Conservation (phyloP, 2,888 invertebrate species). For the Epirrita christyi region DNA sequence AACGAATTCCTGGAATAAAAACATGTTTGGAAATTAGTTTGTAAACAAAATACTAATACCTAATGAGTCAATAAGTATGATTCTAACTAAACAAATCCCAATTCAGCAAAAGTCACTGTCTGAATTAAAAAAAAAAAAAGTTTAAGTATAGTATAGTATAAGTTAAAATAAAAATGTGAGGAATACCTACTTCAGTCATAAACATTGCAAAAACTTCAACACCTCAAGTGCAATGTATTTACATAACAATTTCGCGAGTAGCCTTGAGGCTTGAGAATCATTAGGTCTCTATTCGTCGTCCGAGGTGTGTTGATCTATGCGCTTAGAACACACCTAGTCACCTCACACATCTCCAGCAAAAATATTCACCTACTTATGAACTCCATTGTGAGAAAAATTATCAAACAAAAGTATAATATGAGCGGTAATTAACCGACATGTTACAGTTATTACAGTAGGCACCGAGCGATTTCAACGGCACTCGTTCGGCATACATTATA, state of each 20-base stretch:
- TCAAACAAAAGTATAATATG: background rate
- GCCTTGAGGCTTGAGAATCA: conserved; percentile 54
- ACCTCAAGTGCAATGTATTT: conserved; percentile 60
- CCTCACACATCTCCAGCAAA: background rate
- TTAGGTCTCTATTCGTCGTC: conserved; percentile 20
- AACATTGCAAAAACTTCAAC: conserved; percentile 43
- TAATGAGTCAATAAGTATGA: too few species aligned
- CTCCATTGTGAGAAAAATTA: background rate
- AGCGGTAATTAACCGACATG: background rate
- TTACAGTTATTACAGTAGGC: background rate
- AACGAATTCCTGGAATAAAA: background rate
- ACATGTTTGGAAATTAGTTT: background rate
- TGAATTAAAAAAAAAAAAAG: too few species aligned
- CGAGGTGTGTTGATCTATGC: conserved; percentile 21
- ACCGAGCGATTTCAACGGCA: conserved; percentile 1
- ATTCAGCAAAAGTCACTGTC: conserved; percentile 4
- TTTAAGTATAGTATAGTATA: too few species aligned
- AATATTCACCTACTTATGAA: background rate
- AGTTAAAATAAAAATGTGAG: background rate
- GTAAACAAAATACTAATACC: background rate
- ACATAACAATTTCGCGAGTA: conserved; percentile 71
- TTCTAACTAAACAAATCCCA: too few species aligned
- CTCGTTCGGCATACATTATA: background rate
- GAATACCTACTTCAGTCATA: background rate
- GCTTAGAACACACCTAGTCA: conserved; percentile 4